A percentile compares a stretch with the other conserved stretches of the same genome.
These are phyloP conservation scores for Catalaphyllia jardinei DNA, from an alignment of 64 coral and sea anemone species.

Conservation along the genomic window DNA sequence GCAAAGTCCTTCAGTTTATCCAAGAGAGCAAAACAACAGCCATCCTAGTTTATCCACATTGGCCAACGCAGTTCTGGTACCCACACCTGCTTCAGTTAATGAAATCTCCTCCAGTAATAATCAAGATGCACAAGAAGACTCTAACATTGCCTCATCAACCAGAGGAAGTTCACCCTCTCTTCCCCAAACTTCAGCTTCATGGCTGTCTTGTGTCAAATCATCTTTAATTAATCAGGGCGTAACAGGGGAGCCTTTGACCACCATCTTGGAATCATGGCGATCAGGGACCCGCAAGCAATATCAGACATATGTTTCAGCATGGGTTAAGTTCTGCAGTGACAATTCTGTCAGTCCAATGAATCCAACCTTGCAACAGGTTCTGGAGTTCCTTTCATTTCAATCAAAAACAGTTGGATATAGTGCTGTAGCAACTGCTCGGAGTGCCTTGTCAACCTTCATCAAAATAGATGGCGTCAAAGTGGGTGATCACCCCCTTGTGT, in stretches of 20 bases:
- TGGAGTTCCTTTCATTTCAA: slow-evolving; percentile 39
- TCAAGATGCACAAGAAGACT: slow-evolving; percentile 29
- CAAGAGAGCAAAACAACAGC: slow-evolving; percentile 31
- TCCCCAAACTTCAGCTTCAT: slow-evolving; percentile 58
- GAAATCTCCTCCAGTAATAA: slow-evolving; percentile 30
- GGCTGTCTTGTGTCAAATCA: slow-evolving; percentile 62
- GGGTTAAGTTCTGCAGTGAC: slow-evolving; percentile 17
- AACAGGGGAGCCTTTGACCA: slow-evolving; percentile 17
- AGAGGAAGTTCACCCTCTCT: slow-evolving; percentile 51
- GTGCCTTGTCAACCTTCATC: slow-evolving; percentile 36
- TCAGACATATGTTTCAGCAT: slow-evolving; percentile 2
- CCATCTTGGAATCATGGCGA: slow-evolving; percentile 39
- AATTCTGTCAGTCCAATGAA: not conserved
- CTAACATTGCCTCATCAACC: slow-evolving; percentile 43
- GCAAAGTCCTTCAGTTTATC: slow-evolving; percentile 54
- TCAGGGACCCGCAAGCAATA: slow-evolving; percentile 27
- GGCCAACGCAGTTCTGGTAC: slow-evolving; percentile 75
- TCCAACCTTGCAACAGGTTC: slow-evolving; percentile 49
- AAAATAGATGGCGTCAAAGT: slow-evolving; percentile 39
- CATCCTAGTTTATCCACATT: slow-evolving; percentile 40
- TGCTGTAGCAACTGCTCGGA: slow-evolving; percentile 34
- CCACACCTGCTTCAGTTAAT: slow-evolving; percentile 30
- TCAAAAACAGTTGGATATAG: slow-evolving; percentile 54
- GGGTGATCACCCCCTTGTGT: slow-evolving; percentile 26
- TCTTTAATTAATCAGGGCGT: slow-evolving; percentile 22